Evolutionary conservation across 2,113 vertebrate genomes (phyloP), one percentile per base, ranked within the genome.

Genomic region (Xiphophorus hellerii): DNA sequence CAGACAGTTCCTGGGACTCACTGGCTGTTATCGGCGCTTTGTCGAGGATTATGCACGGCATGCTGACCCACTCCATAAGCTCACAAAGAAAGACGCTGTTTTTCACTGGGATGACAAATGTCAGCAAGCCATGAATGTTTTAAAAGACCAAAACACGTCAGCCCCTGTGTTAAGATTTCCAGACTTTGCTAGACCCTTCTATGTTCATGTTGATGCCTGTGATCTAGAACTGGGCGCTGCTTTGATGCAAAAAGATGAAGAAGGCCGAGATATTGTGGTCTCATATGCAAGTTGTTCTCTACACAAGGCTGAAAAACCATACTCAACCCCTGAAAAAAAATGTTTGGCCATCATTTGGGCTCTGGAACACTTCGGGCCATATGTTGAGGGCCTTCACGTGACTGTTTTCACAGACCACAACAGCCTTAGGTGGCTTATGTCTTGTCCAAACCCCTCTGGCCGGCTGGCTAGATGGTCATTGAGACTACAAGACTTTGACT

Each of bases 291-390:
- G 35, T 39, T n/a, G 35, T 37, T 42, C 65, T 10, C 69, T 62
- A n/a, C 33, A 71, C 42, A 73, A 64, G 11, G 42, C 71, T 25
- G 71, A 73, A 48, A 42, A 63, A 17, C 29, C 71, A 22, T 48
- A 71, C 51, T 61, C 51, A 5, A 61, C n/a, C 15, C 12, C 54
- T 8, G 31, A 27, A n/a, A 60, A 70, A 25, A 31, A 37, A 29
- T 37, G 48, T 37, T 33, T 73, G 25, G 71, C 28, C 48, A 28
- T 73, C 5, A 63, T 62, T 44, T 72, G 37, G 10, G 60, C 29
- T 72, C 17, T 63, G 25, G 28, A 72, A 13, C 6, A 42, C 37
- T 72, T 63, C 60, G 25, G 28, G 28, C 39, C 61, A 29, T 31
- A 44, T 62, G 27, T 25, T 22, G 61, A 72, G 20, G 37, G 37